phyloP scores from a whole-genome alignment of 1,140 invertebrate species.

The Drosophila kanapiae region DNA sequence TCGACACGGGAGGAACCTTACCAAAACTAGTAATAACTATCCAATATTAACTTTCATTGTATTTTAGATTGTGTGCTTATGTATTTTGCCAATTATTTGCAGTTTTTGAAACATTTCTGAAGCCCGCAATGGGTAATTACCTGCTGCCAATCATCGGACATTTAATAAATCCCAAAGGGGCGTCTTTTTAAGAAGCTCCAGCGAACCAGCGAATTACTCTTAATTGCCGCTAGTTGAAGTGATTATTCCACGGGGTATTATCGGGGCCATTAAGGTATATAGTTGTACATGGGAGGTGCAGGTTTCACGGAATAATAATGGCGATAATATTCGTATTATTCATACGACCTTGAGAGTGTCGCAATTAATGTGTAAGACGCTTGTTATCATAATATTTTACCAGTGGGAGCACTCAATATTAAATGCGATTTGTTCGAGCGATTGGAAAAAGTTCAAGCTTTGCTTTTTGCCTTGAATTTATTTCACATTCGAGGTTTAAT shows the following conservation, averaged over 20 bases:
- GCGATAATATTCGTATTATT: background rate
- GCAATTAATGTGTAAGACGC: background rate
- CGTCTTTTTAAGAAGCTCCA: slow-evolving; percentile 31
- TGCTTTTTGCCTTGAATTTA: no score
- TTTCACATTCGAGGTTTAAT: background rate
- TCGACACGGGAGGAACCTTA: background rate
- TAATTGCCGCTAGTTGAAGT: slow-evolving; percentile 67
- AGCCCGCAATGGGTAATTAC: slow-evolving; percentile 23
- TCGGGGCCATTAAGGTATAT: background rate
- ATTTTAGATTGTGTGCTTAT: background rate
- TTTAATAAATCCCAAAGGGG: slow-evolving; percentile 64
- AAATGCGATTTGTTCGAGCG: background rate
- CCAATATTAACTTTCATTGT: background rate
- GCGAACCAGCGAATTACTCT: slow-evolving; percentile 34
- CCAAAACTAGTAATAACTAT: background rate
- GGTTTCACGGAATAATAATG: background rate
- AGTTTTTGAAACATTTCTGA: background rate
- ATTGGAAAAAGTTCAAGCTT: background rate
- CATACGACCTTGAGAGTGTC: background rate
- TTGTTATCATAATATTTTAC: background rate
- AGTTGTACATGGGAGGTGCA: no score
- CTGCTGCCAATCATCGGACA: slow-evolving; percentile 58
- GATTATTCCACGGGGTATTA: slow-evolving; percentile 30
- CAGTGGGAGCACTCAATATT: background rate
- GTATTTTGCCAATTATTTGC: background rate